Evolutionary conservation across 2,797 vertebrate genomes (phyloP), one percentile per base, ranked within the genome.

Genomic region (Enteromius argenteus): DNA sequence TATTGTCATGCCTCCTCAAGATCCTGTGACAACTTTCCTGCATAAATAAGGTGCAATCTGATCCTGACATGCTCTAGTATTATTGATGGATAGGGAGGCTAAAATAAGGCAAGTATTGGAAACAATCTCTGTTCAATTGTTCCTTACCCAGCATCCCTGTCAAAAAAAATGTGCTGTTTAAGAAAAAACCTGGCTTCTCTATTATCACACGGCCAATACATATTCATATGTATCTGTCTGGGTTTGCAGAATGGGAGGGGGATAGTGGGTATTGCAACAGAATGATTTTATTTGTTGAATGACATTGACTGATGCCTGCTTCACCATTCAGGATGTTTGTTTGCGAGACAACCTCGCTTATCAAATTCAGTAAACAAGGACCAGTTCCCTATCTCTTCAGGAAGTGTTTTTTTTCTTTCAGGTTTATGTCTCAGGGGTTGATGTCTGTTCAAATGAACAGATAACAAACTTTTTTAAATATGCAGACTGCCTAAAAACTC

Each of bases 1-100:
- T 77, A 62, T 32, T 44, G 64, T 78, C 82, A 68, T 27, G 74
- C 78, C 56, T 32, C 17, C 58, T 81, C 30, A 64, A 62, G 37
- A 80, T 74, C 32, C 23, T 27, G 67, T 68, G 58, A 81, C 60
- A 82, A 32, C 49, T 84, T 89, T 83, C 80, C 85, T 89, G 85
- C 85, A 89, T 85, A 90, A 90, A 90, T 90, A 90, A 88, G 88
- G 88, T 46, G 80, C 86, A 90, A 92, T 92, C 90, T 91, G 89
- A 71, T 30, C 79, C 87, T 91, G 90, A 89, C 90, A 89, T 87
- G 82, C 76, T 30, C 89, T 80, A 91, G 88, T 91, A 90, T 91
- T 93, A 92, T 92, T 92, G 90, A 94, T 93, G 88, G 88, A 71
- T 85, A 89, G 71, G 56, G 79, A 88, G 64, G 35, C 27, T 82